Evolutionary conservation across 2,888 invertebrate genomes (phyloP), one percentile per base, ranked within the genome.

Genomic region (Mimachlamys varia): DNA sequence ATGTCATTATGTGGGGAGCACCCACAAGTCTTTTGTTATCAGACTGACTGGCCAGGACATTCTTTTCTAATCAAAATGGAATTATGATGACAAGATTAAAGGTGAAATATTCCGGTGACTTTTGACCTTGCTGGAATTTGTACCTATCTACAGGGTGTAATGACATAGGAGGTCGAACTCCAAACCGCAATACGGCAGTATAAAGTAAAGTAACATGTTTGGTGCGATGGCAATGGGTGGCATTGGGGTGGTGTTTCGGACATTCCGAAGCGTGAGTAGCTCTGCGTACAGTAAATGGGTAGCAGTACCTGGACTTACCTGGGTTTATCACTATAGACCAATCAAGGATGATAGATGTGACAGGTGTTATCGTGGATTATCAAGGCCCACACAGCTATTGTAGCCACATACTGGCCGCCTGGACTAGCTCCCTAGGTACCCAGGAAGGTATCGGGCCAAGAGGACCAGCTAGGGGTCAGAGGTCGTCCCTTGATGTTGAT

Each of bases 311-410:
- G 12, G 13, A 33, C 76, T 76, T 76, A 76, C 76, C 76, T 76
- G 76, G 76, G 76, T 76, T 76, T 76, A 76, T 76, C 76, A 76
- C 33, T 12, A 76, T 76, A 76, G 76, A 15, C 7, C 76, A 27
- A 76, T 76, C 33, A 76, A 76, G 76, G 76, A 76, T 76, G 76
- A 76, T 76, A 76, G 33, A 76, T 76, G 7, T 76, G 76, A 76
- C 76, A 76, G 76, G 76, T 76, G 76, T 76, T 76, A 76, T 76
- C 76, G 15, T 27, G 27, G 76, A 76, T 76, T 76, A 76, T 76
- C 76, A 13, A 76, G 33, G 33, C 76, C 4, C 76, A 76, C 76
- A 76, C 22, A 76, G 76, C 33, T 33, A 76, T 76, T 76, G 76
- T 76, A 33, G 27, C 33, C 22, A 76, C 76, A 76, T 76, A 76